These are phyloP conservation scores for Styela clava DNA, from an alignment of 23 tunicate species.

Conservation along the genomic window DNA sequence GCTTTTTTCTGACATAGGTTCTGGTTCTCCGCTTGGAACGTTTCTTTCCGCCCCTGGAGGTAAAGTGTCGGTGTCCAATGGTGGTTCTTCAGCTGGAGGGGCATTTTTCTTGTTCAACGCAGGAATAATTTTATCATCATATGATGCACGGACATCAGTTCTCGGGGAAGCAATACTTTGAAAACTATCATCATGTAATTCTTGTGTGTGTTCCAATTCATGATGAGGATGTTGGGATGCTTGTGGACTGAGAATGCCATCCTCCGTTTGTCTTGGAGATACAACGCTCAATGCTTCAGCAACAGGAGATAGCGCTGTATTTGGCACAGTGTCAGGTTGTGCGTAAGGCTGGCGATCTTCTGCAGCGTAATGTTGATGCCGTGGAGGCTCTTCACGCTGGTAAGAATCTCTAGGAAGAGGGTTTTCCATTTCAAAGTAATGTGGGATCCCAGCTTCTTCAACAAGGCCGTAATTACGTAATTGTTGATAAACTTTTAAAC, in stretches of 20 bases:
- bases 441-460: constrained; percentile 71
- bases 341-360: not conserved
- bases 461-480: constrained; percentile 71
- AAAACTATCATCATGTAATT: not conserved
- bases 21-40: constrained; percentile 56
- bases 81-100: constrained; percentile 4
- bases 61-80: not conserved
- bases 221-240: not conserved
- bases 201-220: not conserved
- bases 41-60: constrained; percentile 12
- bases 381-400: not conserved
- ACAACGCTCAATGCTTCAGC: not conserved
- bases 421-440: constrained; percentile 24
- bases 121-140: constrained; percentile 91
- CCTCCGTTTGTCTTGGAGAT: not conserved
- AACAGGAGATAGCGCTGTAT: not conserved
- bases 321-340: not conserved
- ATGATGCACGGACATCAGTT: constrained; percentile 1
- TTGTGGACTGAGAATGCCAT: not conserved
- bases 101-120: constrained; percentile 50
- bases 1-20: constrained; percentile 83
- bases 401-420: not conserved
- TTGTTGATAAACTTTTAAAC: constrained; percentile 83
- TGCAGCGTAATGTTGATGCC: not conserved
- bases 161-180: not conserved